Conservation (phyloP, 1,140 invertebrate species). For the Apis cerana region DNA sequence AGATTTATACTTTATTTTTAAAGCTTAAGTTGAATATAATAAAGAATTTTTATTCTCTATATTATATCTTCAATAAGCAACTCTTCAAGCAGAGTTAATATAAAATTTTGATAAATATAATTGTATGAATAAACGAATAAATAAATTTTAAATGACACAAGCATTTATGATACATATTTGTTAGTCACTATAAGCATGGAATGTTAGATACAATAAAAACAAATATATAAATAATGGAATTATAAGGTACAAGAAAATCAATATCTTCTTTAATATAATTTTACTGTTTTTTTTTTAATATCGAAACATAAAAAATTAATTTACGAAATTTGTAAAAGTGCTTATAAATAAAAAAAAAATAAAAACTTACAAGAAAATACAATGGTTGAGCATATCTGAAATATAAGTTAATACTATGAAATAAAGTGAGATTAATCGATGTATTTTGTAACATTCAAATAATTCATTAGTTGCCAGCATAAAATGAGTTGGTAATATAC, state of each 20-base stretch:
- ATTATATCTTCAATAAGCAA: not conserved
- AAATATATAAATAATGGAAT: conserved; percentile 49
- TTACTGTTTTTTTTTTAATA: conserved; percentile 35
- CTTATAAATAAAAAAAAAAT: conserved; percentile 33
- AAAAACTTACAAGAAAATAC: conserved; percentile 21
- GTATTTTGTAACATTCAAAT: conserved; percentile 42
- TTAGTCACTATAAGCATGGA: conserved; percentile 67
- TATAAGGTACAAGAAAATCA: conserved; percentile 55
- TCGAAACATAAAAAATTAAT: conserved; percentile 26
- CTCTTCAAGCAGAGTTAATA: conserved; percentile 51
- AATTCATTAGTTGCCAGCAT: conserved; percentile 42
- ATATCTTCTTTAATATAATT: conserved; percentile 36
- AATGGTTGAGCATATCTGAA: conserved; percentile 44
- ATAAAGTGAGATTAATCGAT: conserved; percentile 42
- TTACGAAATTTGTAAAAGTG: conserved; percentile 26
- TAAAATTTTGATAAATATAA: conserved; percentile 47
- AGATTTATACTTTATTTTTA: conserved; percentile 42
- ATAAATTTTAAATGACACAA: conserved; percentile 60
- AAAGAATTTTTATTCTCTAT: not conserved
- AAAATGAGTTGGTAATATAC: conserved; percentile 35
- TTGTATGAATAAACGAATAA: conserved; percentile 56
- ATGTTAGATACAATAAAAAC: conserved; percentile 66
- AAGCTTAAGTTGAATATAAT: conserved; percentile 23
- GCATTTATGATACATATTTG: conserved; percentile 56
- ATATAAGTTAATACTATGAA: conserved; percentile 42